Base-by-base conservation (phyloP, 35 echinoderm and acorn worm genomes). In the Ophiothrix spiculata region DNA sequence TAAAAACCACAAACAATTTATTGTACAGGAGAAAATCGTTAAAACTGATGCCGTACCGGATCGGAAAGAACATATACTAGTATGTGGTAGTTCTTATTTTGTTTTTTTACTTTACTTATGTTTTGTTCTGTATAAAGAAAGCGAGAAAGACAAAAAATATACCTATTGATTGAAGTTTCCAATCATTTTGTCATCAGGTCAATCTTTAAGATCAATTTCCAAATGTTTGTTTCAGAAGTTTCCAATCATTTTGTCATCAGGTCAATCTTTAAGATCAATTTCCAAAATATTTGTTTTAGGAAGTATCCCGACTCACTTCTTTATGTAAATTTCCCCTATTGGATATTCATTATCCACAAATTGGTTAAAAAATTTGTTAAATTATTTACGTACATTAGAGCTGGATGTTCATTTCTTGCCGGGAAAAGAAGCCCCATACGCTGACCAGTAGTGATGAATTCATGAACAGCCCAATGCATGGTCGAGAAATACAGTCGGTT, bases 371-470 rank as follows among this genome's bases (percentile, higher is more conserved):
- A 63, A 28, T 63, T 14, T 63, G 28, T 15, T 14, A 63, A 28
- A 15, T 63, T 63, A 63, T 15, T 63, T 15, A 14, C n/a, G n/a
- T n/a, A 21, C 8, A 75, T 75, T 85, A 36, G 75, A 56, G 32
- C 75, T 28, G 35, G 21, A 6, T 34, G 83, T 35, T 76, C 35
- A 37, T 25, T 36, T 16, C 23, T n/a, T 1, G 56, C 3, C 39
- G 86, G 86, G 33, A 88, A 75, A 4, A 88, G 77, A 21, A 56
- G 80, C 37, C 81, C 54, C 86, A 88, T n/a, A n/a, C n/a, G n/a
- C n/a, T n/a, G n/a, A n/a, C n/a, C n/a, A n/a, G n/a, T 81, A 69
- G 37, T 63, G 2, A 25, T 49, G 34, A 88, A 56, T 35, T 29
- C 60, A 0, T 88, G 54, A 25, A 88, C 86, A 29, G 86, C 77